Base-by-base conservation (phyloP, 2,113 vertebrate species). In the Tragulus kanchil region DNA sequence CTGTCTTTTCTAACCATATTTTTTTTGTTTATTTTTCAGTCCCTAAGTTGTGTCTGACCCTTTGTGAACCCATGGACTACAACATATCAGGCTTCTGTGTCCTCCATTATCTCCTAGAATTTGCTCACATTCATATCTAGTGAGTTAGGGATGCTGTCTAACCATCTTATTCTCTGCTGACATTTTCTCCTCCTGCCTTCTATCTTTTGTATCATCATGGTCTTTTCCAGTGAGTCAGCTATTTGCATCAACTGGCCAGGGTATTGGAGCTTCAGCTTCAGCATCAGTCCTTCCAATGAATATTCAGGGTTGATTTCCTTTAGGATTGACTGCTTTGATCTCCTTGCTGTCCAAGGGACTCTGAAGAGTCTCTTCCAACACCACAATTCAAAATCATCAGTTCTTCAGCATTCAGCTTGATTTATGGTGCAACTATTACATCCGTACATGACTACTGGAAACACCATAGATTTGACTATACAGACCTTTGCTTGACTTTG, bases 41-140 rank as follows among this genome's bases (percentile, higher is more conserved):
- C 5, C 1, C 17, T 21, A 69, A 69, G 9, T 11, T 12, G 69
- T 71, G 19, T 71, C 36, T 36, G 42, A 42, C 42, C 42, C 36
- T 42, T 23, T 71, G 36, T 1, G 5, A 71, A 17, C 19, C 19
- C 19, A 23, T 42, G 36, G 67, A 42, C 67, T 71, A 19, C 23
- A 42, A 19, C 36, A 6, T 42, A 19, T 71, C 36, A 71, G 67
- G 19, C 19, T 71, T 5, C 19, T 42, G 17, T 71, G 67, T 71
- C 19, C 19, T 23, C 3, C 67, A 42, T 36, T 71, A 11, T 71
- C 19, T 23, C 67, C 69, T 2, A 0, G 1, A 10, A 36, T 10
- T 71, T 71, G 69, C 36, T 71, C 19, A 71, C 42, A 71, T 71
- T 71, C 36, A 71, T 42, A 10, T 71, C 3, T 36, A 45, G 42